Conservation (phyloP, 2,797 vertebrate species). For the Aldrovandia affinis region DNA sequence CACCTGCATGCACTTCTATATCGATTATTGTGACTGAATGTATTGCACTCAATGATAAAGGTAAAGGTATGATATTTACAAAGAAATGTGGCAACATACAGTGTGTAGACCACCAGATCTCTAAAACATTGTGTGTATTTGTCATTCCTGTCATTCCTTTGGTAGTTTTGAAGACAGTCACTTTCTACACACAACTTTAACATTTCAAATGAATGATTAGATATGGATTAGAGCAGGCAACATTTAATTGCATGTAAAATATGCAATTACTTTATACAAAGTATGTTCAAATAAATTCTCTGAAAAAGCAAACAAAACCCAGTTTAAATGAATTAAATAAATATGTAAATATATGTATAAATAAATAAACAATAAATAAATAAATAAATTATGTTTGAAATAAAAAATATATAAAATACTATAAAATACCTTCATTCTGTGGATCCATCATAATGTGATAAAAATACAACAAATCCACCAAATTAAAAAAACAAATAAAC, state of each 20-base stretch:
- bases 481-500: neutral
- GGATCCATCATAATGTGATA: neutral
- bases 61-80: conserved; percentile 24
- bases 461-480: neutral
- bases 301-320: conserved; percentile 9
- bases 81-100: conserved; percentile 11
- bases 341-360: conserved; percentile 1
- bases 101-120: conserved; percentile 4
- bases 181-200: neutral
- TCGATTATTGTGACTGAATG: conserved; percentile 29
- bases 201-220: conserved; percentile 49
- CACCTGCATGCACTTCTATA: neutral
- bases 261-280: neutral
- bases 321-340: neutral
- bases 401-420: neutral
- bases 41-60: conserved; percentile 61
- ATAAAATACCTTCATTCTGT: neutral
- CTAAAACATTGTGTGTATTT: neutral
- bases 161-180: conserved; percentile 23
- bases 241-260: conserved; percentile 36
- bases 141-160: conserved; percentile 12
- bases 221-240: conserved; percentile 36
- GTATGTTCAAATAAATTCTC: neutral
- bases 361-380: neutral
- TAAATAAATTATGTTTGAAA: conserved; percentile 8